phyloP scores from a whole-genome alignment of 53 echinoderm and acorn worm species.

The Echinometra lucunter region DNA sequence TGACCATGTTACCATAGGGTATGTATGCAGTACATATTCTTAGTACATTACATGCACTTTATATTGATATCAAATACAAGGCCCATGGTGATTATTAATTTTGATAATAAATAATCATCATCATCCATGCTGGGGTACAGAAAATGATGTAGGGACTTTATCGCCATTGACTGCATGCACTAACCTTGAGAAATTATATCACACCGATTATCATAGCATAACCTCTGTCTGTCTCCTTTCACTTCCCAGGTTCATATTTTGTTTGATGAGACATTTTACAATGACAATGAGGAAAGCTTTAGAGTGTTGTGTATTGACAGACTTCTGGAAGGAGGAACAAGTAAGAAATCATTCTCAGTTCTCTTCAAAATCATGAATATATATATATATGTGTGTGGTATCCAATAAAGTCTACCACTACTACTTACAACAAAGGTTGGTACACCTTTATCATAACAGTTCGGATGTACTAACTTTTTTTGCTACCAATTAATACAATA shows the following conservation, averaged over 20 bases:
- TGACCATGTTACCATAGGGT: too few relatives aligned
- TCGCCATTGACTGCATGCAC: too few relatives aligned
- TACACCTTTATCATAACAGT: too few relatives aligned
- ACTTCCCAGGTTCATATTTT: conserved; percentile 79
- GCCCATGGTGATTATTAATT: background rate
- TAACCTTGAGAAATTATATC: too few relatives aligned
- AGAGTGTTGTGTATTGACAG: conserved; percentile 93
- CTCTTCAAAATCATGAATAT: too few relatives aligned
- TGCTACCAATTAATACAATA: too few relatives aligned
- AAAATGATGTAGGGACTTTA: background rate
- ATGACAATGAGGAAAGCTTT: conserved; percentile 90
- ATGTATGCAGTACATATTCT: too few relatives aligned
- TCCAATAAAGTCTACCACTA: too few relatives aligned
- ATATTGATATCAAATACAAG: background rate
- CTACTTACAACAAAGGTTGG: too few relatives aligned
- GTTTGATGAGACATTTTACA: conserved; percentile 97
- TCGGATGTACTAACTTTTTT: too few relatives aligned
- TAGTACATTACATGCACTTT: background rate
- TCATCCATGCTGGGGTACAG: background rate
- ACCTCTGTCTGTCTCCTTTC: background rate
- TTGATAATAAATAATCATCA: background rate
- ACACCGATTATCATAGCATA: background rate
- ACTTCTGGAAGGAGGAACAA: conserved; percentile 95
- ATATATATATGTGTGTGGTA: too few relatives aligned
- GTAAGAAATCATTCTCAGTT: conserved; percentile 67